A percentile compares a stretch with the other conserved stretches of the same genome.
Conservation (phyloP, 2,888 invertebrate species). For the Harpalus rubripes region DNA sequence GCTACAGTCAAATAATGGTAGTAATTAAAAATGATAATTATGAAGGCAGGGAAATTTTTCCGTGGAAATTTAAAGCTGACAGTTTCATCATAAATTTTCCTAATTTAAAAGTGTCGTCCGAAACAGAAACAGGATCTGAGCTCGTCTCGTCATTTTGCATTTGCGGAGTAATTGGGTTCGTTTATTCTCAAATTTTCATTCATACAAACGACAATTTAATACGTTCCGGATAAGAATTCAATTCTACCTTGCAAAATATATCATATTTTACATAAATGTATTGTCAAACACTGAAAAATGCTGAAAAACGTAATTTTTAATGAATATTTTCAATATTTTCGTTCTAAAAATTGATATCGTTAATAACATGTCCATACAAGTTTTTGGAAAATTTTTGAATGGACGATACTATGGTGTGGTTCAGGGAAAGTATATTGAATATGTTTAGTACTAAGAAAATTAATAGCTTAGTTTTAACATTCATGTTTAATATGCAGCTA, state of each 20-base stretch:
- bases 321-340: too few species aligned
- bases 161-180: slow-evolving; percentile 48
- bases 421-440: too few species aligned
- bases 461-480: too few species aligned
- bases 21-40: slow-evolving; percentile 28
- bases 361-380: too few species aligned
- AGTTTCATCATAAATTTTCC: slow-evolving; percentile 33
- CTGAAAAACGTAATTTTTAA: too few species aligned
- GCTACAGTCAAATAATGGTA: neutral
- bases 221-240: neutral
- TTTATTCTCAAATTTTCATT: slow-evolving; percentile 42
- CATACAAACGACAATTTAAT: slow-evolving; percentile 46
- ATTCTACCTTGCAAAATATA: neutral
- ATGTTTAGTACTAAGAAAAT: too few species aligned
- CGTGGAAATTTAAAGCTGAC: slow-evolving; percentile 38
- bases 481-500: too few species aligned
- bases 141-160: slow-evolving; percentile 8
- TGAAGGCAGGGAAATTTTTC: neutral
- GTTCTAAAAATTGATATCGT: too few species aligned
- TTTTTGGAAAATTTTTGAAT: too few species aligned
- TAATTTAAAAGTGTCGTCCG: slow-evolving; percentile 32
- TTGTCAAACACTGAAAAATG: too few species aligned
- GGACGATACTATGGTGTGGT: too few species aligned
- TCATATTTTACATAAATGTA: neutral
- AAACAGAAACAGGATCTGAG: slow-evolving; percentile 10